Conservation (phyloP, 1,140 invertebrate species). For the Bombus haemorrhoidalis region DNA sequence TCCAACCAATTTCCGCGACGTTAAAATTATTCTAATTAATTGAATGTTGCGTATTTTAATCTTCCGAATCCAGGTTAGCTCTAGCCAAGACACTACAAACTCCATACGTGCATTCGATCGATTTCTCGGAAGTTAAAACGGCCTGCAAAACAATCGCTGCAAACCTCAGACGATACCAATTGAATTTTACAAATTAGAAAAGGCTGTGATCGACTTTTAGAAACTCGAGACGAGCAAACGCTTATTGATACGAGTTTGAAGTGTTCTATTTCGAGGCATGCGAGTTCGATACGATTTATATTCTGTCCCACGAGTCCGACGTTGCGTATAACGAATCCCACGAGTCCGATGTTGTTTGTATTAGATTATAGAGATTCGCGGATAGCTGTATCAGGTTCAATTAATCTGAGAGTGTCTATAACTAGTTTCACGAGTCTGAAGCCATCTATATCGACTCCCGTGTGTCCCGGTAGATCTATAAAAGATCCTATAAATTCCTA, state of each 20-base stretch:
- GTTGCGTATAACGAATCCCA: slow-evolving; percentile 16
- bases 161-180: background rate
- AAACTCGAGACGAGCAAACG: background rate
- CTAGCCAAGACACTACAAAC: background rate
- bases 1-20: background rate
- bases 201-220: background rate
- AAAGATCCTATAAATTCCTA: background rate
- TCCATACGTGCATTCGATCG: background rate
- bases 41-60: background rate
- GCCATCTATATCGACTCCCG: background rate
- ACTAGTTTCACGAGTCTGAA: background rate
- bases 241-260: background rate
- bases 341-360: background rate
- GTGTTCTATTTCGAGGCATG: background rate
- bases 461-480: background rate
- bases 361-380: slow-evolving; percentile 4
- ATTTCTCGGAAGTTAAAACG: background rate
- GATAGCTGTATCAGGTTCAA: background rate
- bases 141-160: background rate
- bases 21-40: background rate
- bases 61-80: background rate
- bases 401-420: background rate
- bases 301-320: background rate
- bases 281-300: slow-evolving; percentile 27
- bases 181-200: background rate